phyloP scores from a whole-genome alignment of 2,113 vertebrate genomes.

The Albula glossodonta region DNA sequence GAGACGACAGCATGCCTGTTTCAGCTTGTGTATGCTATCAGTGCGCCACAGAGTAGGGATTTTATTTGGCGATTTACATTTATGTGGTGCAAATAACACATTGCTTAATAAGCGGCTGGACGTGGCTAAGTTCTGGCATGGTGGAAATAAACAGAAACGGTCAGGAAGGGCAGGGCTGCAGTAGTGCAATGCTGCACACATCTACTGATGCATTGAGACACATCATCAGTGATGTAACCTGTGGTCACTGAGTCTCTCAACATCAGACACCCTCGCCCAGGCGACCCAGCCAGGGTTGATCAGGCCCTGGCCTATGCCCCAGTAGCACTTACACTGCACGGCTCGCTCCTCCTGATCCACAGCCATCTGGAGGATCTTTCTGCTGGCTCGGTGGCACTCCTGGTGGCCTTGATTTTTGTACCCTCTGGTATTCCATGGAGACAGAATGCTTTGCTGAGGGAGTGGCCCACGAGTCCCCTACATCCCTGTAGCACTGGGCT shows the following conservation, averaged over 20 bases:
- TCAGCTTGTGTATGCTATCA: too few relatives aligned
- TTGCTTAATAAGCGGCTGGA: too few relatives aligned
- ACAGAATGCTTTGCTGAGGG: neutral
- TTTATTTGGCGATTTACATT: too few relatives aligned
- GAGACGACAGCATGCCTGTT: too few relatives aligned
- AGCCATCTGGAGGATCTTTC: constrained; percentile 7
- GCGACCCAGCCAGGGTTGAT: constrained; percentile 12
- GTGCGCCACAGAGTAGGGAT: too few relatives aligned
- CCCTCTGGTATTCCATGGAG: neutral
- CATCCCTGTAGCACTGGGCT: neutral
- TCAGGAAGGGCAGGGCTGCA: too few relatives aligned
- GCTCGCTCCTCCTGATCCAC: constrained; percentile 18
- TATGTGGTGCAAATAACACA: too few relatives aligned
- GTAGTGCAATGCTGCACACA: too few relatives aligned
- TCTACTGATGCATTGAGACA: neutral
- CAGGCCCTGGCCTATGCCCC: constrained; percentile 8
- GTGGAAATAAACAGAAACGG: too few relatives aligned
- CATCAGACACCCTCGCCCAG: constrained; percentile 5
- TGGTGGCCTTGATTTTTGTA: neutral
- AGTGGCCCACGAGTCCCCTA: constrained; percentile 6
- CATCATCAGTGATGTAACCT: constrained; percentile 18
- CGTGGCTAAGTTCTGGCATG: too few relatives aligned
- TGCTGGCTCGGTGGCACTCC: neutral
- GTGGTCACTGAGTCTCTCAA: constrained; percentile 1
- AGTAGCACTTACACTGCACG: neutral